Evolutionary conservation across 2,797 vertebrate species (phyloP), one percentile per base, ranked within the genome.

Genomic region (Acanthornis magna): DNA sequence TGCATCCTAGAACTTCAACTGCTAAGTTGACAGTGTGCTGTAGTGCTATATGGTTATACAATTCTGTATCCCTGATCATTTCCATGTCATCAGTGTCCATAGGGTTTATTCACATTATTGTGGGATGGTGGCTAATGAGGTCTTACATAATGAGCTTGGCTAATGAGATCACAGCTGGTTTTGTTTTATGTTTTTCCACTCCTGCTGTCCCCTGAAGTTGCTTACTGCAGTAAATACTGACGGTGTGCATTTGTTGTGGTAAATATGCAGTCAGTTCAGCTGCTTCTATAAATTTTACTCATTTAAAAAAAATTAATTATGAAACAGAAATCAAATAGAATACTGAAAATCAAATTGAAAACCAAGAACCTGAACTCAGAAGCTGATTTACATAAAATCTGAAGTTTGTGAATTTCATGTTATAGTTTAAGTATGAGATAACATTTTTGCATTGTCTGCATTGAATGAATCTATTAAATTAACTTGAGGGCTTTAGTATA

Each of bases 131-230:
- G 93, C 93, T 96, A 88, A 96, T 94, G 94, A 93, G 85, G 93
- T 93, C 95, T 97, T 97, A 86, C 87, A 95, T 96, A 97, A 96
- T 95, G 74, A 81, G 88, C 92, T 96, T 94, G 95, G 95, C 76
- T 97, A 97, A 96, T 96, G 91, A 96, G 96, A 94, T 95, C 97
- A 96, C 95, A 94, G 77, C 89, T 96, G 93, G 1, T 83, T 89
- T 93, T 91, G 74, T 57, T 93, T 93, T 81, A 51, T 54, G 74
- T 61, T 93, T 91, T 91, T 79, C 68, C 36, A 61, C 23, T 80
- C 71, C 45, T 79, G 76, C 68, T 5, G 1, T 83, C 67, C n/a
- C 9, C 21, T 66, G 87, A 85, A 94, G 88, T 94, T 88, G 43
- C 81, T 80, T 74, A n/a, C 72, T 91, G 72, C 50, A 75, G 3